phyloP scores from a whole-genome alignment of 2,888 invertebrate species.

The Notodonta dromedarius region DNA sequence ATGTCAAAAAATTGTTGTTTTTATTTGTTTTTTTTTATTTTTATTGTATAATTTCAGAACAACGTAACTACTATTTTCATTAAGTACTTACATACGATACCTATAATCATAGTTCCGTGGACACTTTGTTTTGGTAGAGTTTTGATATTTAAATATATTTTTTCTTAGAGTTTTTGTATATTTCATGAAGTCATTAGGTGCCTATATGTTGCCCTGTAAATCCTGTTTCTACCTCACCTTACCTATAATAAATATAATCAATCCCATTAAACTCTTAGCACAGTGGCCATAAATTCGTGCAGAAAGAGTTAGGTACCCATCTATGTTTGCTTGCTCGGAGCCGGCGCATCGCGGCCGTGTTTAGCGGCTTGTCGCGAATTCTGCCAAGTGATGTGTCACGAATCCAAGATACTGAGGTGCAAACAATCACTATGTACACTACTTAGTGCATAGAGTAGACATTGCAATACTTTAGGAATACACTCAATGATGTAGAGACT shows the following conservation, averaged over 20 bases:
- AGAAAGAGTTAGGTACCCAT: conserved; percentile 4
- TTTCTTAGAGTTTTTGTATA: too few species aligned
- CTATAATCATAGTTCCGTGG: too few species aligned
- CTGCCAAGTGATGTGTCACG: conserved; percentile 50
- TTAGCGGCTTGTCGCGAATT: conserved; percentile 44
- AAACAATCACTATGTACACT: neutral
- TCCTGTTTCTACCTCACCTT: too few species aligned
- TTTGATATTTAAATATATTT: too few species aligned
- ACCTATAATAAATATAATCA: neutral
- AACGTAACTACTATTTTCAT: too few species aligned
- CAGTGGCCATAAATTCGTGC: neutral
- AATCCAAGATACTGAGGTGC: conserved; percentile 17
- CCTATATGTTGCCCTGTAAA: too few species aligned
- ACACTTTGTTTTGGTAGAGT: too few species aligned
- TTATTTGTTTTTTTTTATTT: too few species aligned
- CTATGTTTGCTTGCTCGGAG: neutral
- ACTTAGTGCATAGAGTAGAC: neutral
- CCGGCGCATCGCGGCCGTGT: conserved; percentile 24
- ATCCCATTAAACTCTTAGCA: neutral
- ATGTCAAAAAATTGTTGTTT: neutral
- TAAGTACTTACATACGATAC: too few species aligned
- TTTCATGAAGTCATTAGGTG: too few species aligned
- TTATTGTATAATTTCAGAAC: too few species aligned
- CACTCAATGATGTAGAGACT: neutral
- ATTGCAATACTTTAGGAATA: conserved; percentile 18